phyloP scores from a whole-genome alignment of 2,888 invertebrate genomes.

The Cylindroiulus punctatus region DNA sequence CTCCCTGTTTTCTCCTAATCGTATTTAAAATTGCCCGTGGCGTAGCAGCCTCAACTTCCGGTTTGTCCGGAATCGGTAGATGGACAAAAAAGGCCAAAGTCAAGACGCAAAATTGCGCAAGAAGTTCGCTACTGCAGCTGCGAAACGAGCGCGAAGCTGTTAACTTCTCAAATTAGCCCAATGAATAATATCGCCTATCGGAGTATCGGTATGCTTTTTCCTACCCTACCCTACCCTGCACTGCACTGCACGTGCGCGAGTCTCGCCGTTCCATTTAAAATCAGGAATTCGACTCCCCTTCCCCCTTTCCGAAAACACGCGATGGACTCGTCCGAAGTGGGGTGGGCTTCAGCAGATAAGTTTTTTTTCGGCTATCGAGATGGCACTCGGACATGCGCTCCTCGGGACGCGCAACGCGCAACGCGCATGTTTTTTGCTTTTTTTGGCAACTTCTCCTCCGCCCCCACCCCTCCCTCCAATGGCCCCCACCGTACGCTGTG shows the following conservation, averaged over 20 bases:
- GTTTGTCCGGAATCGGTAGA: no score
- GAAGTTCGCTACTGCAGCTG: not conserved
- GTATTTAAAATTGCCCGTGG: no score
- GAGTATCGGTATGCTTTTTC: no score
- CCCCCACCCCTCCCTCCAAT: not conserved
- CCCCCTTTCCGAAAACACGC: not conserved
- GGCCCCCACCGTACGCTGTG: not conserved
- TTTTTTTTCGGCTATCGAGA: not conserved
- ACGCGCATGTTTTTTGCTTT: not conserved
- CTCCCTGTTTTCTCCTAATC: no score
- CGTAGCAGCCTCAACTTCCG: no score
- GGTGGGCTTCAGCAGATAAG: not conserved
- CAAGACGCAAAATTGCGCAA: not conserved
- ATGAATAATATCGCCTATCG: not conserved
- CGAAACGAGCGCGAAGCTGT: not conserved
- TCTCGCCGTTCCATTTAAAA: not conserved
- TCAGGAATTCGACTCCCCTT: not conserved
- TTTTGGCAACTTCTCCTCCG: slow-evolving; percentile 42
- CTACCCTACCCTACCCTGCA: not conserved
- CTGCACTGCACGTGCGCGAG: not conserved
- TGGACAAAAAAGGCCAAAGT: no score
- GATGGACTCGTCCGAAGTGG: not conserved
- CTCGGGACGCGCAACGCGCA: not conserved
- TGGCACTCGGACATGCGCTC: slow-evolving; percentile 4
- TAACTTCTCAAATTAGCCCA: not conserved